phyloP scores from a whole-genome alignment of 2,797 vertebrate genomes.

The Manis javanica region DNA sequence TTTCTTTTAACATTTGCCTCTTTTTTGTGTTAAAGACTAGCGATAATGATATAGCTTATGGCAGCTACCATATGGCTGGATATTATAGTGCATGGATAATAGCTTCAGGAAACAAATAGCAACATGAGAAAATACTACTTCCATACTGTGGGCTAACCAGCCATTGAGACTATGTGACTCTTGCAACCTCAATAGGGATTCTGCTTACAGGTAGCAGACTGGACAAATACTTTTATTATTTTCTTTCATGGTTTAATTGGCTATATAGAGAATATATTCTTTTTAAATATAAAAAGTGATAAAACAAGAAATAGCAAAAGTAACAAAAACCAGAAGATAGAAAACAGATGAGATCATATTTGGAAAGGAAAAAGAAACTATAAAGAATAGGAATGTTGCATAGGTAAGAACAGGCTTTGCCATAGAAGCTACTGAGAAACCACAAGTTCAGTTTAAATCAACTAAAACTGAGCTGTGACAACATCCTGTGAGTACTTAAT shows the following conservation, averaged over 20 bases:
- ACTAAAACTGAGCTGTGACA: not conserved
- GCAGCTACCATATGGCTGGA: no score
- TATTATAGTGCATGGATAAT: no score
- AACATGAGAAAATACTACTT: not conserved
- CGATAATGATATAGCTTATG: no score
- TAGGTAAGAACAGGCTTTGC: not conserved
- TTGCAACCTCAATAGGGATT: not conserved
- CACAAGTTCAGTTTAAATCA: not conserved
- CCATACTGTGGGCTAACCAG: not conserved
- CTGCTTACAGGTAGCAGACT: not conserved
- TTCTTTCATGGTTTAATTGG: not conserved
- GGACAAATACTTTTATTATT: not conserved
- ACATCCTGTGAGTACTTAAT: not conserved
- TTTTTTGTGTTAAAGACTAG: not conserved
- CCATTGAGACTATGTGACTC: not conserved
- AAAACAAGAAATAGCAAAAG: not conserved
- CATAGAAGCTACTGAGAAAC: not conserved
- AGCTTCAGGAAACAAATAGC: not conserved
- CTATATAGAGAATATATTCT: not conserved
- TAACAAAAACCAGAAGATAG: not conserved
- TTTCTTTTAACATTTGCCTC: not conserved
- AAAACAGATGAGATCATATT: not conserved
- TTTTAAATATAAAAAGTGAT: not conserved
- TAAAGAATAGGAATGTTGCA: not conserved
- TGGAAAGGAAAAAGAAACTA: not conserved